Evolutionary conservation across 2,113 vertebrate genomes (phyloP).

Genomic region (Dendrocopos noguchii): DNA sequence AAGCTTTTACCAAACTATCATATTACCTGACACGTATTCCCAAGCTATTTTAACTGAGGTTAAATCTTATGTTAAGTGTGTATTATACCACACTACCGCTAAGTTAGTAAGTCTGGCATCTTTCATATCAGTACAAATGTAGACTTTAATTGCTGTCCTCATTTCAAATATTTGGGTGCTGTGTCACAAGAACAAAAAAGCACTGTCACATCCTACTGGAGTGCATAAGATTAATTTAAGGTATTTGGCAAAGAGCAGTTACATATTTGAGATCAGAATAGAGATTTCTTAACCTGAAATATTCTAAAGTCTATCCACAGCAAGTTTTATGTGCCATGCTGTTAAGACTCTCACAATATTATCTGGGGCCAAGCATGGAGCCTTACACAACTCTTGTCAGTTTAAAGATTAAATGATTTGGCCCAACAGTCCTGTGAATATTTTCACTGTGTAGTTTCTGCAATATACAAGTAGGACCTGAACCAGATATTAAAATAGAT

Average conservation of each 20-base stretch:
- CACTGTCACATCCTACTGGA: neutral
- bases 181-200: slow-evolving; percentile 2
- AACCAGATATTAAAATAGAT: slow-evolving; percentile 33
- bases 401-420: neutral
- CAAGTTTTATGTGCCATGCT: neutral
- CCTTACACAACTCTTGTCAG: neutral
- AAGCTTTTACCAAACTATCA: slow-evolving; percentile 49
- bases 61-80: neutral
- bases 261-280: slow-evolving; percentile 1
- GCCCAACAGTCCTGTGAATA: neutral
- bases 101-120: neutral
- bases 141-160: slow-evolving; percentile 4
- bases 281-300: neutral
- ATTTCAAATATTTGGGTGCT: slow-evolving; percentile 20
- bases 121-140: neutral
- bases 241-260: neutral
- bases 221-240: slow-evolving; percentile 1
- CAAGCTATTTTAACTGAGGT: slow-evolving; percentile 36
- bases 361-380: neutral
- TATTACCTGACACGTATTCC: neutral
- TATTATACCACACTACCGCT: neutral
- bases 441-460: neutral
- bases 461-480: neutral
- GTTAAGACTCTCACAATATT: neutral
- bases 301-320: neutral